Evolutionary conservation across 2,888 invertebrate genomes (phyloP).

Genomic region (Pycnomerus fuliginosus): DNA sequence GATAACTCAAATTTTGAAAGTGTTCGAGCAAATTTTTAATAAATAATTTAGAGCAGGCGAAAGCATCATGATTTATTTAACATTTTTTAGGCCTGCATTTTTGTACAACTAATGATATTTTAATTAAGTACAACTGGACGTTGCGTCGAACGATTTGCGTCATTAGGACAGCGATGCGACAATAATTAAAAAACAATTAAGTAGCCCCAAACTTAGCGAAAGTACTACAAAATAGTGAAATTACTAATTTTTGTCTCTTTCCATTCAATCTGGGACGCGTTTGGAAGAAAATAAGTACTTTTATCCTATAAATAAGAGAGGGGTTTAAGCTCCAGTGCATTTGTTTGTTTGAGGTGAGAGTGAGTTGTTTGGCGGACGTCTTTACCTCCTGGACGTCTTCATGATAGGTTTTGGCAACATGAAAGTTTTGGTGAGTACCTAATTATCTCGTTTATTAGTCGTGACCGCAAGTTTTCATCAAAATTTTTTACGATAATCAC

Average conservation of each 20-base stretch:
- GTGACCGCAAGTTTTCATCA: no score
- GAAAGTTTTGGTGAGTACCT: slow-evolving; percentile 32
- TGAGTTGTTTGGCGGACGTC: slow-evolving; percentile 30
- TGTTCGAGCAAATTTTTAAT: no score
- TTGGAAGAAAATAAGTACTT: slow-evolving; percentile 12
- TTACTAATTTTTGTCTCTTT: slow-evolving; percentile 15
- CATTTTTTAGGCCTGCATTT: no score
- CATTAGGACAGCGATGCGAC: background rate
- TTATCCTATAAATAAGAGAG: slow-evolving; percentile 40
- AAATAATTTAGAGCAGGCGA: no score
- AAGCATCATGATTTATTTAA: no score
- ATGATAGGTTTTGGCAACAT: slow-evolving; percentile 28
- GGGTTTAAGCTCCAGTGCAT: slow-evolving; percentile 35
- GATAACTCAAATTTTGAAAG: no score
- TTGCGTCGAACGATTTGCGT: no score
- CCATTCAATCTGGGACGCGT: slow-evolving; percentile 11
- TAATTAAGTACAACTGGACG: no score
- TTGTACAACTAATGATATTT: no score
- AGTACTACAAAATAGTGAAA: slow-evolving; percentile 18
- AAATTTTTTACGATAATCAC: no score
- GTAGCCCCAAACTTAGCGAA: slow-evolving; percentile 18
- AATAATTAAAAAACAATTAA: slow-evolving; percentile 14
- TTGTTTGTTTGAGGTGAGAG: slow-evolving; percentile 38
- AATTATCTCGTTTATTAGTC: background rate
- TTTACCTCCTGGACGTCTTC: slow-evolving; percentile 17